These are phyloP conservation scores for Osmoderma eremita DNA, from an alignment of 2,888 invertebrate species.

Conservation along the genomic window DNA sequence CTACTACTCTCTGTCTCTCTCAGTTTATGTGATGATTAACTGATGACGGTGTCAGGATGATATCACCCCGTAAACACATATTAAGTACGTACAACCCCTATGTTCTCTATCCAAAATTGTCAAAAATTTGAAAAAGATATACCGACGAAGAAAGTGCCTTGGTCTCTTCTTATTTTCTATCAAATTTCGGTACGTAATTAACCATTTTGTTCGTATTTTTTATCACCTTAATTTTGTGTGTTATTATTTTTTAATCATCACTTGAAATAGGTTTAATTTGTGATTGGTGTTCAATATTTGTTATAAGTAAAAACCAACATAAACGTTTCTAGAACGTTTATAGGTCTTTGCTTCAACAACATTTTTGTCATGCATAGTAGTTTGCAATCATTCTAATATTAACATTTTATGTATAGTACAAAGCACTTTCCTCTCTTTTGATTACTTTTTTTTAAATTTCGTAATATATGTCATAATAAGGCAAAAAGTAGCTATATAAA, in stretches of 20 bases:
- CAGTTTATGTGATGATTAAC: constrained; percentile 29
- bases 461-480: neutral
- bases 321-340: neutral
- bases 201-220: neutral
- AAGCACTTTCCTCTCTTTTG: constrained; percentile 43
- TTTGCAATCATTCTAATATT: neutral
- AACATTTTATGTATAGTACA: constrained; percentile 19
- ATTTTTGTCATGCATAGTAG: neutral
- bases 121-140: neutral
- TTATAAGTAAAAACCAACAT: neutral
- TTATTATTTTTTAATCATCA: neutral
- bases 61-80: constrained; percentile 35
- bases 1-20: constrained; percentile 4
- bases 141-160: constrained; percentile 50
- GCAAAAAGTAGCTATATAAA: neutral
- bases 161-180: constrained; percentile 29
- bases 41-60: constrained; percentile 41
- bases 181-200: constrained; percentile 24
- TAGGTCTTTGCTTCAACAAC: neutral
- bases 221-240: neutral
- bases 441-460: neutral
- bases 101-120: constrained; percentile 5
- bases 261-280: neutral
- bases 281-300: neutral
- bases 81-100: constrained; percentile 48